phyloP scores from a whole-genome alignment of 1,140 invertebrate genomes.

The Sycophaga agraensis region DNA sequence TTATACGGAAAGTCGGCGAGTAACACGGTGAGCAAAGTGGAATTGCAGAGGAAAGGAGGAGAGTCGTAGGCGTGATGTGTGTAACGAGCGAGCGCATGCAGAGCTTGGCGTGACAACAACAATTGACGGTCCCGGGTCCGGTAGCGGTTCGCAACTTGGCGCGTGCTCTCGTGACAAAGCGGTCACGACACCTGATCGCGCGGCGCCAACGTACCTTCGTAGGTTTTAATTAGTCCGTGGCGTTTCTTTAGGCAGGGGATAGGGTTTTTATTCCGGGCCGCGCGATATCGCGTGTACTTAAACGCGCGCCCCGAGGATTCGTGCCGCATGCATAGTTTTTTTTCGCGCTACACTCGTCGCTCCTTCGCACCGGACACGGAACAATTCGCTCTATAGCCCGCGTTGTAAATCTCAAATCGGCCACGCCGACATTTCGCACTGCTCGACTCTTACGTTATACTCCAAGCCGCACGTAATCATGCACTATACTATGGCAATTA shows the following conservation, averaged over 20 bases:
- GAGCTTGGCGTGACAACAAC: constrained; percentile 25
- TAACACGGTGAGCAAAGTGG: too few relatives aligned
- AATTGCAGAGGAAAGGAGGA: not conserved
- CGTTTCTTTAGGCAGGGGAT: constrained; percentile 29
- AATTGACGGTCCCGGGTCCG: constrained; percentile 21
- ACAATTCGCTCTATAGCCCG: not conserved
- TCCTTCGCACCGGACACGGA: constrained; percentile 18
- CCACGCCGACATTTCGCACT: not conserved
- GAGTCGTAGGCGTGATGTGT: not conserved
- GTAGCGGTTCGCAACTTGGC: constrained; percentile 28
- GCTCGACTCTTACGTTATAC: not conserved
- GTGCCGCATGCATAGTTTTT: constrained; percentile 19
- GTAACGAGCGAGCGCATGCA: not conserved
- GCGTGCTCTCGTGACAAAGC: constrained; percentile 35
- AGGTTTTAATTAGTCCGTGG: constrained; percentile 32
- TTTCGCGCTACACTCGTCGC: not conserved
- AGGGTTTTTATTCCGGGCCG: constrained; percentile 30
- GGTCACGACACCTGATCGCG: constrained; percentile 35
- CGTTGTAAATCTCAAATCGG: not conserved
- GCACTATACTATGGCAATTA: too few relatives aligned
- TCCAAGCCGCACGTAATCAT: not conserved
- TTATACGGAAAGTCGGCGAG: too few relatives aligned
- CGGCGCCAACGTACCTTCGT: constrained; percentile 1
- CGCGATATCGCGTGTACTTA: constrained; percentile 26
- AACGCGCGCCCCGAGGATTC: constrained; percentile 22